Evolutionary conservation across 37 sponge, comb jelly and placozoan species (phyloP).

Genomic region (Aplysina aerophoba): DNA sequence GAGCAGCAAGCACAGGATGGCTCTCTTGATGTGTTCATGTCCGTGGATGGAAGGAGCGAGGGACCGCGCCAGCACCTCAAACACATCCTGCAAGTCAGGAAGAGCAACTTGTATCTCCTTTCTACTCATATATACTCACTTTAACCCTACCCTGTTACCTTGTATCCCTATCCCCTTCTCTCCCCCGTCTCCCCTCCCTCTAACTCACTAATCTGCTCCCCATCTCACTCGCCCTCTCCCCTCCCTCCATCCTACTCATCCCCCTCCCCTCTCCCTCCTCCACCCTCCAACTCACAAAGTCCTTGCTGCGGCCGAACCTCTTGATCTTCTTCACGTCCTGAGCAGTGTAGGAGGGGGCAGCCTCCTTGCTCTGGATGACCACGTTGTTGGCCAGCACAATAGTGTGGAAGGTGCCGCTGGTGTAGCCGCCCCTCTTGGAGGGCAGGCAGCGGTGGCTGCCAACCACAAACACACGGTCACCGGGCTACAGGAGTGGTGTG

Average conservation of each 20-base stretch:
- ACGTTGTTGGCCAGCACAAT: slow-evolving; percentile 88
- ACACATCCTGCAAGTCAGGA: slow-evolving; percentile 52
- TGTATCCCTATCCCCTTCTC: too few species aligned
- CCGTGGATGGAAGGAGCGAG: slow-evolving; percentile 98
- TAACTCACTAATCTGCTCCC: too few species aligned
- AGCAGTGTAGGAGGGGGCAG: slow-evolving; percentile 78
- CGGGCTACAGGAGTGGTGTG: slow-evolving; percentile 58
- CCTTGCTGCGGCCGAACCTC: slow-evolving; percentile 47
- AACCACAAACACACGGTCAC: slow-evolving; percentile 87
- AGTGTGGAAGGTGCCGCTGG: slow-evolving; percentile 90
- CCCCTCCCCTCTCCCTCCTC: not conserved
- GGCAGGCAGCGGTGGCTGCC: slow-evolving; percentile 96
- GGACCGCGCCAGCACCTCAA: slow-evolving; percentile 89
- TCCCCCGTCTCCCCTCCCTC: too few species aligned
- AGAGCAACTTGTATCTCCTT: too few species aligned
- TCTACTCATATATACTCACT: too few species aligned
- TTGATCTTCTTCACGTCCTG: slow-evolving; percentile 87
- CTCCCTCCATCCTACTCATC: not conserved
- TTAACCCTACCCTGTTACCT: too few species aligned
- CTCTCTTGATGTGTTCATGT: slow-evolving; percentile 91
- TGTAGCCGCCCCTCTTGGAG: slow-evolving; percentile 86
- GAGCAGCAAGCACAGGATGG: slow-evolving; percentile 91
- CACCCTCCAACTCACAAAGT: slow-evolving; percentile 23
- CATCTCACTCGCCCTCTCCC: too few species aligned
- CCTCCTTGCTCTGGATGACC: slow-evolving; percentile 77